phyloP scores from a whole-genome alignment of 2,888 invertebrate species.

The Ptychoptera contaminata region DNA sequence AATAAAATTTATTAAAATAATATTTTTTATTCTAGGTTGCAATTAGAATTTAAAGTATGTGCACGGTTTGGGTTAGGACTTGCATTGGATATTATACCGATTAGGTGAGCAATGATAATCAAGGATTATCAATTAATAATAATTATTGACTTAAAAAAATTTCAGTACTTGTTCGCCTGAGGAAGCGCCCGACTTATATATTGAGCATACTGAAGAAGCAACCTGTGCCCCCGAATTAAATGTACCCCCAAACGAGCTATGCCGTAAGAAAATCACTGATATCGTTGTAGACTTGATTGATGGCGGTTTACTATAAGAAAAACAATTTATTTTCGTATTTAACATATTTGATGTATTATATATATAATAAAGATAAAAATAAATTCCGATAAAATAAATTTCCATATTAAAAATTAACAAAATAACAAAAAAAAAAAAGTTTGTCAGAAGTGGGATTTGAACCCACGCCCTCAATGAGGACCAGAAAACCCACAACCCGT shows the following conservation, averaged over 20 bases:
- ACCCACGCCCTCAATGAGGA: too few relatives aligned
- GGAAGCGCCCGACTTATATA: slow-evolving; percentile 54
- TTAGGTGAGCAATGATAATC: slow-evolving; percentile 29
- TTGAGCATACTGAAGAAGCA: slow-evolving; percentile 22
- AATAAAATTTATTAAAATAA: slow-evolving; percentile 7
- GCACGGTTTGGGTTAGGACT: slow-evolving; percentile 50
- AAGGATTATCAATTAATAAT: background rate
- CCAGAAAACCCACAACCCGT: too few relatives aligned
- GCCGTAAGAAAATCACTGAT: slow-evolving; percentile 51
- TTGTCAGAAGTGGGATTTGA: too few relatives aligned
- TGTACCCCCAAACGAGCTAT: slow-evolving; percentile 39
- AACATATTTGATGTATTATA: background rate
- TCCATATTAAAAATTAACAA: too few relatives aligned
- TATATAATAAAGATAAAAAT: too few relatives aligned
- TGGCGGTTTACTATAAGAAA: slow-evolving; percentile 35
- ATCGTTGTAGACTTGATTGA: slow-evolving; percentile 50
- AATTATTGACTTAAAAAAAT: background rate
- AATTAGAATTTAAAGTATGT: slow-evolving; percentile 43
- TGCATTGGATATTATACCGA: slow-evolving; percentile 55
- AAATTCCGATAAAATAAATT: too few relatives aligned
- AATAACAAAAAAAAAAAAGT: too few relatives aligned
- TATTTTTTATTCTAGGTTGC: slow-evolving; percentile 34
- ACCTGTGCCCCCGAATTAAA: slow-evolving; percentile 24
- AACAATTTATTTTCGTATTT: too few relatives aligned
- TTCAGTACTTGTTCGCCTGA: slow-evolving; percentile 44